Percentiles rank a stretch among this genome's conserved stretches.
phyloP scores from a whole-genome alignment of 2,797 vertebrate genomes.

The Phrynocephalus vlangalii region DNA sequence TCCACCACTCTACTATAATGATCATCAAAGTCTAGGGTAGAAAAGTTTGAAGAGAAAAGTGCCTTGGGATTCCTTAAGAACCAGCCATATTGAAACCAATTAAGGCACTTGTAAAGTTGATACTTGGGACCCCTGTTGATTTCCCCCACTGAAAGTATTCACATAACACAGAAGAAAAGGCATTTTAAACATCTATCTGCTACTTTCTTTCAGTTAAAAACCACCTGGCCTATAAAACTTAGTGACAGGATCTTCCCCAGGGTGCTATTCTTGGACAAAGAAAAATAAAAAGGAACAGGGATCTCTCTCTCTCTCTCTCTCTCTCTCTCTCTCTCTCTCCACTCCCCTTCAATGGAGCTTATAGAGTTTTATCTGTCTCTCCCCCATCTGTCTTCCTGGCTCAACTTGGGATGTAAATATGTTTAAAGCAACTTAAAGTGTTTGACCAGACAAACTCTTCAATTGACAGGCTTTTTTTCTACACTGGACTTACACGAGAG shows the following conservation, averaged over 20 bases:
- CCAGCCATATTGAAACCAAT: conserved; percentile 41
- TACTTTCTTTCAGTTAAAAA: conserved; percentile 53
- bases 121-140: conserved; percentile 50
- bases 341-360: conserved; percentile 57
- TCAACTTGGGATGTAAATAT: conserved; percentile 46
- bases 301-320: conserved; percentile 48
- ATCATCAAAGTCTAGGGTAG: background rate
- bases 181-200: conserved; percentile 47
- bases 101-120: conserved; percentile 44
- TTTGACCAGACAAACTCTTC: conserved; percentile 64
- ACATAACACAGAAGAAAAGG: background rate
- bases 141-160: conserved; percentile 44
- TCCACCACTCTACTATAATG: background rate
- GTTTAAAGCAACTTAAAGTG: conserved; percentile 64
- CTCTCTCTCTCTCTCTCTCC: conserved; percentile 26
- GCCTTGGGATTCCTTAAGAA: conserved; percentile 2
- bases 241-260: conserved; percentile 61
- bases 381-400: conserved; percentile 74
- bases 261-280: conserved; percentile 63
- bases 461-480: conserved; percentile 71
- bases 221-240: conserved; percentile 71
- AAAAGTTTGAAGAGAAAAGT: conserved; percentile 7
- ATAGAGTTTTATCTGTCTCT: conserved; percentile 69
- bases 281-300: conserved; percentile 63
- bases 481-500: conserved; percentile 57